Evolutionary conservation across 2,113 vertebrate genomes (phyloP).

Genomic region (Phyllostomus hastatus): DNA sequence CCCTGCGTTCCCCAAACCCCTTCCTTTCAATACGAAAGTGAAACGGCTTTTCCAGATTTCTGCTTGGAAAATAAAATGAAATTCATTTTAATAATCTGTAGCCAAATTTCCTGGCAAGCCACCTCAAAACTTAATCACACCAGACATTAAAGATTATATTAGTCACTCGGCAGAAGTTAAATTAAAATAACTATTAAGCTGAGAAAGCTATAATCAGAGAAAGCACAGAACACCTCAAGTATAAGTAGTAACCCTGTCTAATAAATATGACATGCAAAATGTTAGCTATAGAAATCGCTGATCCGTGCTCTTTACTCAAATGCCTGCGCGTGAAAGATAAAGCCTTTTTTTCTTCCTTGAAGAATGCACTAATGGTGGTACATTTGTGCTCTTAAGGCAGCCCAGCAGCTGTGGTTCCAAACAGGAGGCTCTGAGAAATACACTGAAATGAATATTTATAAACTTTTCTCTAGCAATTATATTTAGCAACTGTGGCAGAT

Average conservation of each 20-base stretch:
- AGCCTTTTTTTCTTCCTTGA: slow-evolving; percentile 62
- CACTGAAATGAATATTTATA: slow-evolving; percentile 80
- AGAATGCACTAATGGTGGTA: slow-evolving; percentile 67
- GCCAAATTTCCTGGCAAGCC: slow-evolving; percentile 61
- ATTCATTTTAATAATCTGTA: slow-evolving; percentile 51
- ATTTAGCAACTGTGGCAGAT: slow-evolving; percentile 79
- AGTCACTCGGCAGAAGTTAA: slow-evolving; percentile 65
- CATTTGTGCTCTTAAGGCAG: slow-evolving; percentile 72
- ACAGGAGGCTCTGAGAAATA: slow-evolving; percentile 75
- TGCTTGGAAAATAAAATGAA: slow-evolving; percentile 56
- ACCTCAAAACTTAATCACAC: slow-evolving; percentile 64
- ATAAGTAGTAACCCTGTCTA: slow-evolving; percentile 73
- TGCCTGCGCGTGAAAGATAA: slow-evolving; percentile 61
- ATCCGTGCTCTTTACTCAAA: slow-evolving; percentile 74
- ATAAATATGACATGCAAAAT: slow-evolving; percentile 81
- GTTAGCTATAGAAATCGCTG: slow-evolving; percentile 75
- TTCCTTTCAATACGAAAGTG: slow-evolving; percentile 24
- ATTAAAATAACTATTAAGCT: slow-evolving; percentile 68
- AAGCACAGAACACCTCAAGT: slow-evolving; percentile 66
- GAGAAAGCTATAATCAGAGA: slow-evolving; percentile 68
- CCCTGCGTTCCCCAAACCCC: neutral
- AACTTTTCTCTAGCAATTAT: slow-evolving; percentile 73
- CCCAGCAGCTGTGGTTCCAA: slow-evolving; percentile 79
- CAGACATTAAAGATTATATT: slow-evolving; percentile 65
- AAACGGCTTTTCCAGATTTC: slow-evolving; percentile 43